Evolutionary conservation across 2,113 vertebrate genomes (phyloP), one percentile per base, ranked within the genome.

Genomic region (Mola mola): DNA sequence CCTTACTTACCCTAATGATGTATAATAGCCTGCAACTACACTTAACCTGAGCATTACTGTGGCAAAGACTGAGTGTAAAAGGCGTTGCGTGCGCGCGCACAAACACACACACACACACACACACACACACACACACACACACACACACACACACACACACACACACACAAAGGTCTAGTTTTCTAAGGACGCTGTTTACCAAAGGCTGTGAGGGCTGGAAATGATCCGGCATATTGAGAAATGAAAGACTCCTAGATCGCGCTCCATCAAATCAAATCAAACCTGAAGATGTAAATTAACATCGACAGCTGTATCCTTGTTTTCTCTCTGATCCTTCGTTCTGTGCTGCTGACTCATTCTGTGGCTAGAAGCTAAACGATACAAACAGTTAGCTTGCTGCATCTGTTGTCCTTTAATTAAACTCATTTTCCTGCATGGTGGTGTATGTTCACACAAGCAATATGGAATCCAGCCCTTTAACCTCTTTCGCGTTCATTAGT

Each of bases 1-100:
- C 93, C 86, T 93, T 93, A 94, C 94, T 95, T 93, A 93, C 93
- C 90, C 92, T 96, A 95, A 96, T 96, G 95, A 96, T 92, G 92
- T 93, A 92, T 94, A 95, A 96, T 93, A 93, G 94, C 94, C 95
- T 89, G 93, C 91, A 94, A 96, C 95, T 93, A 95, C 92, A 96
- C 92, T 96, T 95, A 94, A 95, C 94, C 94, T 94, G 93, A 86
- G 90, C 90, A 90, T 93, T 93, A 91, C 79, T 89, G 91, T 87
- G 90, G 93, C 91, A 92, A 86, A 85, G 84, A 86, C 82, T 79
- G 86, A 88, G 87, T 85, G 84, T 77, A 64, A 66, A 63, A 84
- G 62, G 70, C 65, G 73, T n/a, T n/a, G n/a, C n/a, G n/a, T n/a
- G n/a, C n/a, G n/a, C n/a, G n/a, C n/a, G n/a, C n/a, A n/a, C n/a